phyloP scores from a whole-genome alignment of 2,113 vertebrate species.

The Hemicordylus capensis region DNA sequence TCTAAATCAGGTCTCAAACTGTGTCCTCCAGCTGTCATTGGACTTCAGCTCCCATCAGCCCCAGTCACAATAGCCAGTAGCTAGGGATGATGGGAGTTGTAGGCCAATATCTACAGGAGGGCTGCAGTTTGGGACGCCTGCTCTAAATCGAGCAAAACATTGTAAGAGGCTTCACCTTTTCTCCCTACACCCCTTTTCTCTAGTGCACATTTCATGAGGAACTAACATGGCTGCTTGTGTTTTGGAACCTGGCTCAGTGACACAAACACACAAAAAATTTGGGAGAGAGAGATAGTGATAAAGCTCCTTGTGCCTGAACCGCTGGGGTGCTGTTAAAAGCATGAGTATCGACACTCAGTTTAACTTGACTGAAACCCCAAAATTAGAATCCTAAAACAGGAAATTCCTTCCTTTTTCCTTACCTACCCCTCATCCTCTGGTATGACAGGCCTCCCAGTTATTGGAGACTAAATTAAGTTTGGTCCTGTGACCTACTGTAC shows the following conservation, averaged over 20 bases:
- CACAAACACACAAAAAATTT: background rate
- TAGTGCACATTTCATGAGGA: background rate
- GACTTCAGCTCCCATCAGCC: too few relatives aligned
- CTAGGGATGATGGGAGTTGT: too few relatives aligned
- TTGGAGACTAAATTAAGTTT: background rate
- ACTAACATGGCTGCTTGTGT: background rate
- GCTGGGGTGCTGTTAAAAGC: fast-evolving
- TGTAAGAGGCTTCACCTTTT: background rate
- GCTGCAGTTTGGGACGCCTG: too few relatives aligned
- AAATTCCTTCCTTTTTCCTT: background rate
- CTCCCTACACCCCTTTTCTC: background rate
- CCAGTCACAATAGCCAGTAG: too few relatives aligned
- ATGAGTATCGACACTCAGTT: too few relatives aligned
- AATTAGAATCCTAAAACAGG: background rate
- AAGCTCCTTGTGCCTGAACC: background rate
- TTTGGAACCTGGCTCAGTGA: background rate
- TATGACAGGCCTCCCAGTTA: background rate
- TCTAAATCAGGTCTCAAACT: too few relatives aligned
- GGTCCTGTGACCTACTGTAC: background rate
- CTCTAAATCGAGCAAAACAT: background rate
- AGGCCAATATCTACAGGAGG: too few relatives aligned
- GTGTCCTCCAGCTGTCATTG: too few relatives aligned
- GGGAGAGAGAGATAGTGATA: background rate
- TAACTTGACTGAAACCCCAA: background rate
- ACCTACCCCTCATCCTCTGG: background rate